Evolutionary conservation across 2,888 invertebrate species (phyloP), one percentile per base, ranked within the genome.

Genomic region (Calameuta filiformis): DNA sequence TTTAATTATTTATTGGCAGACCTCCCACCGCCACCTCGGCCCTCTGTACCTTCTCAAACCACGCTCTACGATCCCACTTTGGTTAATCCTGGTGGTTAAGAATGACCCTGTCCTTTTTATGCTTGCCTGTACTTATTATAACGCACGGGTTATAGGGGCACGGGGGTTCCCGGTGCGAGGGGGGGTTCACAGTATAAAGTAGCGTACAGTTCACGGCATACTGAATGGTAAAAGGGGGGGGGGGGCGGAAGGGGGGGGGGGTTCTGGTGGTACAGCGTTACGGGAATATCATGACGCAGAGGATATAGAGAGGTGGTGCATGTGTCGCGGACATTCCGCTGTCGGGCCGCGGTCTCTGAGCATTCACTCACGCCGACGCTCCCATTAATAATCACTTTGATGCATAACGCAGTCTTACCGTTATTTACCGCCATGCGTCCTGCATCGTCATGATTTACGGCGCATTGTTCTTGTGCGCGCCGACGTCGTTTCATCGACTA

Each of bases 321-420:
- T 84, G 83, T 87, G 87, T 85, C 86, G 85, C 83, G 83, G 82
- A 83, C 85, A 88, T 87, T 85, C 86, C 83, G 82, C 82, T 89
- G 90, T 89, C 89, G 85, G 75, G 81, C 75, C 81, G 82, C 81
- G 83, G 85, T 86, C 83, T 78, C 79, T 80, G 84, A 83, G 82
- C 87, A 83, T 83, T 90, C 87, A 84, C 87, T 90, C 90, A 90
- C 82, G 83, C 80, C 84, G 87, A 87, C 86, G 87, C 85, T 84
- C 85, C 86, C 89, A 90, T 90, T 89, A 89, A 90, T 90, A 89
- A 89, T 88, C 87, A 87, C 89, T 90, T 89, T 90, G 88, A 90
- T 90, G 87, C 89, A 88, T 86, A 87, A 87, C 87, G 85, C 85
- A 81, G 85, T 83, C 84, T 83, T 83, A 83, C 86, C 87, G 87